Percentiles rank a stretch among this genome's conserved stretches.
phyloP scores from a whole-genome alignment of 2,113 vertebrate species.

The Cricetomys ansorgei region DNA sequence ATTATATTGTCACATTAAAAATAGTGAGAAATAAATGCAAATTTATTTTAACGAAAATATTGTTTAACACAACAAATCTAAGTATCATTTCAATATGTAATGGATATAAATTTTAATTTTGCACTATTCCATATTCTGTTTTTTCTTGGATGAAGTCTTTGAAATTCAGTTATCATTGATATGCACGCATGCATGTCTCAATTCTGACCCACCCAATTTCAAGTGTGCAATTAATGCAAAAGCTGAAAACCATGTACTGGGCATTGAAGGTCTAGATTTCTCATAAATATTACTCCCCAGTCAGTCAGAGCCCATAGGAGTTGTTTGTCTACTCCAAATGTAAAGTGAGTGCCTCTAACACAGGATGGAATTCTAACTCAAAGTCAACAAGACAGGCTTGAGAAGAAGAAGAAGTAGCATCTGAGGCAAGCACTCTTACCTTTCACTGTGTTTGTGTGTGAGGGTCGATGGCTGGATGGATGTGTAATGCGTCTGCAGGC shows the following conservation, averaged over 20 bases:
- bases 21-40: not conserved
- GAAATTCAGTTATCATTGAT: not conserved
- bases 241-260: not conserved
- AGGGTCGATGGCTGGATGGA: not conserved
- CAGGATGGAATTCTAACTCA: not conserved
- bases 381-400: not conserved
- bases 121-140: not conserved
- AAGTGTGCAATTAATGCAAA: not conserved
- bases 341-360: not conserved
- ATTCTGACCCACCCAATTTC: not conserved
- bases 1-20: not conserved
- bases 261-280: not conserved
- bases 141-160: not conserved
- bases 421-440: not conserved
- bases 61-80: not conserved
- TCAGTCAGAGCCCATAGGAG: not conserved
- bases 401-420: not conserved
- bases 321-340: not conserved
- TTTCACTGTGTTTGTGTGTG: not conserved
- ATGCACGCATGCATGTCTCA: not conserved
- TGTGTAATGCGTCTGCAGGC: not conserved
- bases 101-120: not conserved
- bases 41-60: not conserved
- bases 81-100: not conserved
- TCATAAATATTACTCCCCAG: not conserved